Percentiles rank a stretch among this genome's conserved stretches.
phyloP scores from a whole-genome alignment of 2,113 vertebrate genomes.

The Cairina moschata region DNA sequence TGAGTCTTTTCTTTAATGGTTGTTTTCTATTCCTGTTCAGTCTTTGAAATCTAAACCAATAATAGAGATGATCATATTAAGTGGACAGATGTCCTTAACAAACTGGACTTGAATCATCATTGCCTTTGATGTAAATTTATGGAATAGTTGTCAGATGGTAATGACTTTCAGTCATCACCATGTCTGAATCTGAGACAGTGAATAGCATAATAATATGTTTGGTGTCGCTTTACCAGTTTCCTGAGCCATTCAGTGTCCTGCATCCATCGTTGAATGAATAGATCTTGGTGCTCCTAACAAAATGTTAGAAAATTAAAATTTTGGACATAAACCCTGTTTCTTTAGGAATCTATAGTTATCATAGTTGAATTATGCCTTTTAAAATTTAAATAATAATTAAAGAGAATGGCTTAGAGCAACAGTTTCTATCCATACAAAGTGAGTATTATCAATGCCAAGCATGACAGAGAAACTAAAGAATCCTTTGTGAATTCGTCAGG shows the following conservation, averaged over 20 bases:
- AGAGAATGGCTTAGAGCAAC: background rate
- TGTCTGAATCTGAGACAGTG: slow-evolving; percentile 63
- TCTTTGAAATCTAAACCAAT: slow-evolving; percentile 25
- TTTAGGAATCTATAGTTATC: slow-evolving; percentile 56
- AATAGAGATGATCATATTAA: slow-evolving; percentile 26
- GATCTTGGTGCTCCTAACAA: slow-evolving; percentile 63
- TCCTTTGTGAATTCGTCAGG: background rate
- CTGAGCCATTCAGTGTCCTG: slow-evolving; percentile 48
- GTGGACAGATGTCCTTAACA: background rate
- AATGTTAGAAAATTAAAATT: slow-evolving; percentile 77
- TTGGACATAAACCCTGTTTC: slow-evolving; percentile 32
- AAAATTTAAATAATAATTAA: background rate
- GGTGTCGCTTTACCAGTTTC: slow-evolving; percentile 64
- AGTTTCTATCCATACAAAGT: slow-evolving; percentile 11
- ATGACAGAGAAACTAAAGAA: background rate
- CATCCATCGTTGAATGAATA: slow-evolving; percentile 69
- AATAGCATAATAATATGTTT: slow-evolving; percentile 64
- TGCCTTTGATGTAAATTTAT: slow-evolving; percentile 40
- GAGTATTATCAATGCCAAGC: background rate
- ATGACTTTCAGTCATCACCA: slow-evolving; percentile 69
- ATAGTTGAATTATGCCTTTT: slow-evolving; percentile 14
- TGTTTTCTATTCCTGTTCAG: slow-evolving; percentile 19
- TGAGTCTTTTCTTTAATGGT: background rate
- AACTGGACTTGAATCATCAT: slow-evolving; percentile 30
- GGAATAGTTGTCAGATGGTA: slow-evolving; percentile 60